Conservation (phyloP, 2,113 vertebrate genomes). For the Cololabis saira region DNA sequence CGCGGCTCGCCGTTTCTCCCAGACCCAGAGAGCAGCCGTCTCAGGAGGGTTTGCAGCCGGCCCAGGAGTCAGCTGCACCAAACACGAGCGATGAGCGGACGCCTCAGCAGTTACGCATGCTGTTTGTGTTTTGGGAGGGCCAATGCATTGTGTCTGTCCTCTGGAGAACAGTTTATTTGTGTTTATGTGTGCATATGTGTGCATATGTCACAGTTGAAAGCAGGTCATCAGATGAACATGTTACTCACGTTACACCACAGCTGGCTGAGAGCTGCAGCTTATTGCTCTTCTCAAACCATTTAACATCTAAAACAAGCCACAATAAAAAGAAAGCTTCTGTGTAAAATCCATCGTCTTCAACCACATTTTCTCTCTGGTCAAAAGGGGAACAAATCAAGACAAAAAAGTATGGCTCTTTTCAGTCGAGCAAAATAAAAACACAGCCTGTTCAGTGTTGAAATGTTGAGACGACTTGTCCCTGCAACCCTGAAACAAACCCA, state of each 20-base stretch:
- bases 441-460: slow-evolving; percentile 21
- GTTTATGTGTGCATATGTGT: slow-evolving; percentile 20
- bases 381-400: slow-evolving; percentile 12
- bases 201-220: slow-evolving; percentile 60
- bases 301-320: slow-evolving; percentile 43
- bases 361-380: slow-evolving; percentile 13
- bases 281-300: slow-evolving; percentile 58
- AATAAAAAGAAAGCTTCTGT: slow-evolving; percentile 18
- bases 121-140: slow-evolving; percentile 56
- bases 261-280: slow-evolving; percentile 38
- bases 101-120: slow-evolving; percentile 64
- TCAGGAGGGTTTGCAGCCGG: slow-evolving; percentile 8
- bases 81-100: slow-evolving; percentile 34
- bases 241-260: slow-evolving; percentile 23
- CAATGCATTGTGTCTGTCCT: slow-evolving; percentile 35
- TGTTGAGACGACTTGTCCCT: slow-evolving; percentile 5
- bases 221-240: slow-evolving; percentile 51
- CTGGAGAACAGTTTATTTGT: slow-evolving; percentile 52
- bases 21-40: slow-evolving; percentile 28
- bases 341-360: slow-evolving; percentile 5
- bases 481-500: slow-evolving; percentile 27
- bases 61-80: background rate
- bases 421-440: slow-evolving; percentile 35
- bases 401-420: background rate
- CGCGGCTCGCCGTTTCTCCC: slow-evolving; percentile 31